Evolutionary conservation across 2,113 vertebrate species (phyloP).

Genomic region (Notothenia coriiceps): DNA sequence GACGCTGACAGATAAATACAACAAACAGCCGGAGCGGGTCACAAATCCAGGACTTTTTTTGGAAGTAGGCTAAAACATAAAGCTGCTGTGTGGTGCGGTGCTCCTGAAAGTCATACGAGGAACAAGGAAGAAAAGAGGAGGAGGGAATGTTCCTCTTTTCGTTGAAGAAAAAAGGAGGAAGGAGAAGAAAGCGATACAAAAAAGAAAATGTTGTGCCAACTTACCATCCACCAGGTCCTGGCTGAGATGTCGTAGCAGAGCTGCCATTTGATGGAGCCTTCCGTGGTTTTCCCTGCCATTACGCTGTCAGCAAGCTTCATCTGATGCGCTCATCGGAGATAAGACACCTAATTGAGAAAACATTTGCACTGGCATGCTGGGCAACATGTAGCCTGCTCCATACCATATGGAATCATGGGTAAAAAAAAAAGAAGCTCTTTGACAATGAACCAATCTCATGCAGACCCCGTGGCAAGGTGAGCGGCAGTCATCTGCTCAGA

Average conservation of each 20-base stretch:
- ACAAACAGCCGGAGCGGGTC: slow-evolving; percentile 8
- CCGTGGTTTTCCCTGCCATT: slow-evolving; percentile 98
- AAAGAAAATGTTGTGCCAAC: slow-evolving; percentile 90
- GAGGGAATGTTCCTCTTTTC: slow-evolving; percentile 87
- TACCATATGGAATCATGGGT: slow-evolving; percentile 99
- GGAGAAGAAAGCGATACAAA: slow-evolving; percentile 26
- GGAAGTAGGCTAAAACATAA: slow-evolving; percentile 18
- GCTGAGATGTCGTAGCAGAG: slow-evolving; percentile 99
- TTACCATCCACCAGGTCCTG: slow-evolving; percentile 99
- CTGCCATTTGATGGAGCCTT: slow-evolving; percentile 99
- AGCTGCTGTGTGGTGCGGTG: slow-evolving; percentile 37
- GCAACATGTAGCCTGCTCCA: slow-evolving; percentile 97
- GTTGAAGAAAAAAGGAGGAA: slow-evolving; percentile 61
- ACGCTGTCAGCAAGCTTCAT: slow-evolving; percentile 98
- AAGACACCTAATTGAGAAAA: slow-evolving; percentile 99
- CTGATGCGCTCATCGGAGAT: slow-evolving; percentile 97
- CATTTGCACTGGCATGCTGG: slow-evolving; percentile 99
- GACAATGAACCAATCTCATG: slow-evolving; percentile 99
- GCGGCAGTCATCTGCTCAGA: slow-evolving; percentile 93
- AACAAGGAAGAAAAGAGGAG: slow-evolving; percentile 67
- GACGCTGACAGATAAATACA: slow-evolving; percentile 18
- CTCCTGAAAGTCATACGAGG: slow-evolving; percentile 23
- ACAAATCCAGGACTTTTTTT: slow-evolving; percentile 15
- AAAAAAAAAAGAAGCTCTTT: slow-evolving; percentile 93
- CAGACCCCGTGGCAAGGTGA: slow-evolving; percentile 99